Percentiles rank a stretch among this genome's conserved stretches.
These are phyloP conservation scores for Cuniculus paca DNA, from an alignment of 2,797 vertebrate genomes.

Conservation along the genomic window DNA sequence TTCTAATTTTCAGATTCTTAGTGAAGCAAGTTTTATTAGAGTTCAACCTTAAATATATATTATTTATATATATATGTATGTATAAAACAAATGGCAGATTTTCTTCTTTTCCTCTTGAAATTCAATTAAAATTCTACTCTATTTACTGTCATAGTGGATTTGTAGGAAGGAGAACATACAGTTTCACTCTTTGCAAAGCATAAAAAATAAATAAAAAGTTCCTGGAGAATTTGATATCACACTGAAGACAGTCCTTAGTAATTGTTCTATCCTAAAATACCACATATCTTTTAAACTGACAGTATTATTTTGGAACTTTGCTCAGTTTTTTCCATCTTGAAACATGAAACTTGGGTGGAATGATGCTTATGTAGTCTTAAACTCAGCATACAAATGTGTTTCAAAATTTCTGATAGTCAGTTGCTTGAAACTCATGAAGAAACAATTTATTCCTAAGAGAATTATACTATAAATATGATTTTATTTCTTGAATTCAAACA, in stretches of 20 bases:
- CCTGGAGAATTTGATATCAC: not conserved
- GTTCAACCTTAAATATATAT: too few species aligned
- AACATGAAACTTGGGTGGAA: conserved; percentile 8
- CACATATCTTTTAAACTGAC: not conserved
- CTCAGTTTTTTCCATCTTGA: not conserved
- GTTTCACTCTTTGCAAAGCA: not conserved
- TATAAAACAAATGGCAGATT: not conserved
- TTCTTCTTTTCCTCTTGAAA: not conserved
- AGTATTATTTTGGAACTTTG: not conserved
- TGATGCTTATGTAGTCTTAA: not conserved
- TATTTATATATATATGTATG: too few species aligned
- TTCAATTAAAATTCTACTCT: not conserved
- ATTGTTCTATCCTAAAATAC: conserved; percentile 1
- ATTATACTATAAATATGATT: not conserved
- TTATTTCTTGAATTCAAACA: not conserved
- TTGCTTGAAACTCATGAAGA: conserved; percentile 9
- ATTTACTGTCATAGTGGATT: not conserved
- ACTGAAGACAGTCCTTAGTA: not conserved
- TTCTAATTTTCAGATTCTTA: conserved; percentile 3
- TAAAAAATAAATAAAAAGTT: not conserved
- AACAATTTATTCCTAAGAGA: not conserved
- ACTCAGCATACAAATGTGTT: not conserved
- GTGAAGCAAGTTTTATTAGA: not conserved
- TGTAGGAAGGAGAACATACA: not conserved
- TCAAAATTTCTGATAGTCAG: conserved; percentile 39